Evolutionary conservation across 2,888 invertebrate species (phyloP).

Genomic region (Nomada goodeniana): DNA sequence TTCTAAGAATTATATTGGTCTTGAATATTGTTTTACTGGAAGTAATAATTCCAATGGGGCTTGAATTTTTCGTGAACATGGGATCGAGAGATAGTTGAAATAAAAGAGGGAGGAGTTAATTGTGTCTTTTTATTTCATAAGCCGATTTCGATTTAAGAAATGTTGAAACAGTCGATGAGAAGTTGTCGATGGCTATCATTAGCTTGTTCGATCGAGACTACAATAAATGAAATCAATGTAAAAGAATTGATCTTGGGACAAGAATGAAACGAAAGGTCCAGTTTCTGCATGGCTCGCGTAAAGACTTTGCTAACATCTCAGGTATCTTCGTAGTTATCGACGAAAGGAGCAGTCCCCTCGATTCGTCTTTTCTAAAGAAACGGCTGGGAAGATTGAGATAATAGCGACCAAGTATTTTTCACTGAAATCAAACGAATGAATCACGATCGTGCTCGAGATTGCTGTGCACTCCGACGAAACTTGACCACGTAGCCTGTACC

Average conservation of each 20-base stretch:
- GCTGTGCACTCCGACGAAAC: not conserved
- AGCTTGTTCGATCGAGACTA: not conserved
- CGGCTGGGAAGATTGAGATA: conserved; percentile 39
- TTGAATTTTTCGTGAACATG: too few relatives aligned
- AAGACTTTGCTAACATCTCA: conserved; percentile 30
- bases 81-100: too few relatives aligned
- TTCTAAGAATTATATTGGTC: too few relatives aligned
- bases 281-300: conserved; percentile 44
- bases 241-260: conserved; percentile 1
- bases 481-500: conserved; percentile 4
- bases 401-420: conserved; percentile 45
- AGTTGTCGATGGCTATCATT: not conserved
- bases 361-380: conserved; percentile 41
- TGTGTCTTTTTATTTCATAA: too few relatives aligned
- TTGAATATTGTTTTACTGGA: too few relatives aligned
- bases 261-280: conserved; percentile 39
- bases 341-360: conserved; percentile 35
- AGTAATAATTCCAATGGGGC: too few relatives aligned
- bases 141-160: too few relatives aligned
- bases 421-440: conserved; percentile 38
- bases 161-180: too few relatives aligned
- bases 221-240: conserved; percentile 28
- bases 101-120: too few relatives aligned
- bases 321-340: conserved; percentile 47
- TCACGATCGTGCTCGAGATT: conserved; percentile 54